Conservation (phyloP, 2,797 vertebrate genomes). For the Alectoris magna region DNA sequence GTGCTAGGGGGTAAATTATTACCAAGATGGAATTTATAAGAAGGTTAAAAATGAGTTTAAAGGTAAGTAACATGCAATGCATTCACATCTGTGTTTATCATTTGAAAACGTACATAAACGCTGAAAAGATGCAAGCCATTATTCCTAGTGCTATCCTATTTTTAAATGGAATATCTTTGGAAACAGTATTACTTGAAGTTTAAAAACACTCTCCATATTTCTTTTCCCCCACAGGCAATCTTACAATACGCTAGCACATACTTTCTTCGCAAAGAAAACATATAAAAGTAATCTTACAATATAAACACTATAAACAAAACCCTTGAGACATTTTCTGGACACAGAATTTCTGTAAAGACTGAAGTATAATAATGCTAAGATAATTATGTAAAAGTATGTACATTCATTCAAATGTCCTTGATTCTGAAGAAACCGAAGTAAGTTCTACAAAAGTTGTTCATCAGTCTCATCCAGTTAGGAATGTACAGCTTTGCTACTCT, state of each 20-base stretch:
- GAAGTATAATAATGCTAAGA: slow-evolving; percentile 22
- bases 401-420: neutral
- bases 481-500: neutral
- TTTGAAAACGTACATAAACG: slow-evolving; percentile 42
- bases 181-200: slow-evolving; percentile 33
- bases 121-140: slow-evolving; percentile 11
- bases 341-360: slow-evolving; percentile 23
- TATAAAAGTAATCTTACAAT: slow-evolving; percentile 64
- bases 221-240: neutral
- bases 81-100: slow-evolving; percentile 15
- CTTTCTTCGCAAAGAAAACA: slow-evolving; percentile 50
- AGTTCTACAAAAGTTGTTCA: slow-evolving; percentile 31
- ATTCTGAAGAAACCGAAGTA: slow-evolving; percentile 19
- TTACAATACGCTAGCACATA: slow-evolving; percentile 4
- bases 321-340: slow-evolving; percentile 31
- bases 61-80: slow-evolving; percentile 11
- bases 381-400: slow-evolving; percentile 52
- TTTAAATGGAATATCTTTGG: slow-evolving; percentile 36
- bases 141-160: slow-evolving; percentile 21
- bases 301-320: slow-evolving; percentile 67
- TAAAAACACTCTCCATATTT: slow-evolving; percentile 49
- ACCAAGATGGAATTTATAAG: slow-evolving; percentile 19
- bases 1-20: slow-evolving; percentile 20
- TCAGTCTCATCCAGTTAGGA: slow-evolving; percentile 18
- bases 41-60: slow-evolving; percentile 38